A percentile compares a stretch with the other conserved stretches of the same genome.
Conservation (phyloP, 2,797 vertebrate species). For the Ctenopoma multispine region DNA sequence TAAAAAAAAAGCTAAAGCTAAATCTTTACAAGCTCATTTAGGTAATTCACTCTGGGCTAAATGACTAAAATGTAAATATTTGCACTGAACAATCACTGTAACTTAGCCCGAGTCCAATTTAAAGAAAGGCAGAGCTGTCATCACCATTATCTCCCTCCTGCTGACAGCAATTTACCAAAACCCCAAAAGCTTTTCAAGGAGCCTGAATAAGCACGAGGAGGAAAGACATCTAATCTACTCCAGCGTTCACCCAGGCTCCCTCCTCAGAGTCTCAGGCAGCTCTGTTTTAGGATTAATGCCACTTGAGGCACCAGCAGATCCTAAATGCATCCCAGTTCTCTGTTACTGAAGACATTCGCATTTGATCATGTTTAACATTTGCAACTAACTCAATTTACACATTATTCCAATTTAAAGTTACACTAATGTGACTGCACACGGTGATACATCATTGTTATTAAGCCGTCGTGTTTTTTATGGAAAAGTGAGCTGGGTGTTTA, state of each 20-base stretch:
- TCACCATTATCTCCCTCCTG: slow-evolving; percentile 34
- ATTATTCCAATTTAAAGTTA: too few species aligned
- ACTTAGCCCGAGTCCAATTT: not conserved
- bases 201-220: slow-evolving; percentile 35
- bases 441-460: too few species aligned
- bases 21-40: too few species aligned
- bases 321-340: slow-evolving; percentile 13
- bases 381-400: too few species aligned
- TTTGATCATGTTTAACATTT: not conserved
- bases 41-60: too few species aligned
- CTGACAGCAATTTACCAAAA: slow-evolving; percentile 51
- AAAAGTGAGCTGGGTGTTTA: too few species aligned
- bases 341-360: not conserved
- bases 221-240: slow-evolving; percentile 41
- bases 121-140: slow-evolving; percentile 34
- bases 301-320: not conserved
- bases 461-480: too few species aligned
- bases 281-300: slow-evolving; percentile 47
- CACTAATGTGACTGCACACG: too few species aligned
- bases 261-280: slow-evolving; percentile 16
- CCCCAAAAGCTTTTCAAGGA: slow-evolving; percentile 29
- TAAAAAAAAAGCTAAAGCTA: too few species aligned
- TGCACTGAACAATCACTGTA: not conserved
- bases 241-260: not conserved
- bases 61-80: slow-evolving; percentile 32